Evolutionary conservation across 2,113 vertebrate species (phyloP), one percentile per base, ranked within the genome.

Genomic region (Alexandromys fortis): DNA sequence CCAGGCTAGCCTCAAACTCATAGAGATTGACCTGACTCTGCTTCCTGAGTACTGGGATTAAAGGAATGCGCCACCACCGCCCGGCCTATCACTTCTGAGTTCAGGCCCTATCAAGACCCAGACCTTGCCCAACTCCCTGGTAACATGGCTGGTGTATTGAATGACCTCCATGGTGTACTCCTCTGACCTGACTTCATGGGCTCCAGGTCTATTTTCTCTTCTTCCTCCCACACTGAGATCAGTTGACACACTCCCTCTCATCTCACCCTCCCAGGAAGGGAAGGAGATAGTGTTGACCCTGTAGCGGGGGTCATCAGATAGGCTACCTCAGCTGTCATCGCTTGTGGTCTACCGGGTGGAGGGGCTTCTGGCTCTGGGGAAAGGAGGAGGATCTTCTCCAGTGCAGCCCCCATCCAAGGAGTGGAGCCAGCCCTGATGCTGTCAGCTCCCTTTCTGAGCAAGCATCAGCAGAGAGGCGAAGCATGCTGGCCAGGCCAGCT

Each of bases 381-480:
- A 30, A 94, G 96, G 91, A 95, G 63, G 30, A 30, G 24, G 47
- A 13, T 35, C 30, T 49, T 61, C 47, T 42, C 47, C 38, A 0
- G 52, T 12, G 52, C 76, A 73, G 35, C 42, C 76, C 86, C 91
- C 49, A n/a, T 33, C 30, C 11, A 52, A 52, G 68, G 72, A n/a
- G 35, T 86, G 72, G 96, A 95, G 97, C 95, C 52, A 75, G 94
- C 92, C 13, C 2, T 61, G 87, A 1, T 6, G 14, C 77, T 96
- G 98, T 98, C 97, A 98, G 96, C 70, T 96, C 97, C 97, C 95
- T 96, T 92, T 90, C 95, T 94, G 72, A 55, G 94, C 77, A 92
- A 79, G 73, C 96, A 96, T 81, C 85, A 35, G 14, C 87, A 63
- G 87, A 72, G 79, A 75, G 94, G 68, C 16, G 0, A 85, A 65